Conservation (phyloP, 2,797 vertebrate species). For the Schizopygopsis malacanthus region DNA sequence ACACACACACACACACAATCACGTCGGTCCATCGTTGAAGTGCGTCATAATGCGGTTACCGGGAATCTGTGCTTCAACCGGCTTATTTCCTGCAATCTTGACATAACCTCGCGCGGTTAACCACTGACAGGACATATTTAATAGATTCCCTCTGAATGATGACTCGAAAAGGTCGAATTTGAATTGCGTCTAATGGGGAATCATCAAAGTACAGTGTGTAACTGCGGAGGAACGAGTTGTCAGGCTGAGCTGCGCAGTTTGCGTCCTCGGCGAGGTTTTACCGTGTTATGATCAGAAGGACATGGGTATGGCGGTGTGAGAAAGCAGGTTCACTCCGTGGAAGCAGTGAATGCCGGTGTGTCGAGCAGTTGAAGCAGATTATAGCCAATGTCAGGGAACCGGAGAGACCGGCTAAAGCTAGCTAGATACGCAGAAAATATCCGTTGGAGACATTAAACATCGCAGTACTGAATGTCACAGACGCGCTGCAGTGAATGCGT, state of each 20-base stretch:
- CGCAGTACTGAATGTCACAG: slow-evolving; percentile 6
- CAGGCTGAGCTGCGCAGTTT: slow-evolving; percentile 64
- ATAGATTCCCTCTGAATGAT: slow-evolving; percentile 34
- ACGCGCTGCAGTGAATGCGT: slow-evolving; percentile 38
- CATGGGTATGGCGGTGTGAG: not conserved
- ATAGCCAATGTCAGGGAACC: slow-evolving; percentile 12
- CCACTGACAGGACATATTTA: slow-evolving; percentile 62
- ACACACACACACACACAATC: not conserved
- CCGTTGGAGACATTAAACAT: not conserved
- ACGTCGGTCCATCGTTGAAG: slow-evolving; percentile 48
- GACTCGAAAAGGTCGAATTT: slow-evolving; percentile 22
- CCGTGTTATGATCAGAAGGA: not conserved
- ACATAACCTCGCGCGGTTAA: slow-evolving; percentile 72
- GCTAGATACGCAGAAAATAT: not conserved
- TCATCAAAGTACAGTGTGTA: not conserved
- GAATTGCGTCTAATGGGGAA: not conserved
- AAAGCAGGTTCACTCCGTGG: not conserved
- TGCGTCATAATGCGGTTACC: slow-evolving; percentile 87
- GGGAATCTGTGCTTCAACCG: slow-evolving; percentile 74
- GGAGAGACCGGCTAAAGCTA: not conserved
- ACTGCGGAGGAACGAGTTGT: slow-evolving; percentile 44
- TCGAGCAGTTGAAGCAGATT: not conserved
- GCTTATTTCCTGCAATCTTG: slow-evolving; percentile 75
- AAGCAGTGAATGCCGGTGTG: not conserved
- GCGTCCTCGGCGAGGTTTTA: slow-evolving; percentile 54